A percentile compares a stretch with the other conserved stretches of the same genome.
phyloP scores from a whole-genome alignment of 2,797 vertebrate genomes.

The Monodelphis domestica region DNA sequence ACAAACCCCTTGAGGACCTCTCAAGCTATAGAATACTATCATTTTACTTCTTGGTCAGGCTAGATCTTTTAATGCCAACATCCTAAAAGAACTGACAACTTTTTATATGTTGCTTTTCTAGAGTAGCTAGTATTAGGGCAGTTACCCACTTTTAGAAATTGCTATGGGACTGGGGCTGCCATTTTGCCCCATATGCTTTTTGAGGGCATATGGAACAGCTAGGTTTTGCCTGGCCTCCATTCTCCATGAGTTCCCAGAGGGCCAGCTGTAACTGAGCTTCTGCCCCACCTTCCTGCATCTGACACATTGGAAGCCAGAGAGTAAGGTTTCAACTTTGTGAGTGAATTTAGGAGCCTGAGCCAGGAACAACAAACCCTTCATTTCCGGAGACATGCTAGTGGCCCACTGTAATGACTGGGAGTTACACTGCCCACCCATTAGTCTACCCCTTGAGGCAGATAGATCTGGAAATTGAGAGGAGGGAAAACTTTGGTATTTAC shows the following conservation, averaged over 20 bases:
- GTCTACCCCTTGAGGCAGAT: conserved; percentile 5
- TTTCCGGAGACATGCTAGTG: conserved; percentile 22
- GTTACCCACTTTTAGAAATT: conserved; percentile 37
- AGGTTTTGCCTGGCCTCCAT: conserved; percentile 29
- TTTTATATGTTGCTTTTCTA: conserved; percentile 46
- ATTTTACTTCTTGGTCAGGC: conserved; percentile 4
- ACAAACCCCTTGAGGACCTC: conserved; percentile 5
- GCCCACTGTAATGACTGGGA: not conserved
- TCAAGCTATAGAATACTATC: not conserved
- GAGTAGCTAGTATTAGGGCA: conserved; percentile 22
- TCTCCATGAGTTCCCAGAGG: conserved; percentile 41
- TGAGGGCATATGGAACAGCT: conserved; percentile 21
- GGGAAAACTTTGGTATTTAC: conserved; percentile 18
- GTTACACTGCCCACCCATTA: not conserved
- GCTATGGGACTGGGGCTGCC: conserved; percentile 8
- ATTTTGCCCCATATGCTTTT: conserved; percentile 7
- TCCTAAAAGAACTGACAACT: conserved; percentile 23
- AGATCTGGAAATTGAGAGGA: conserved; percentile 9
- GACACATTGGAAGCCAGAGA: conserved; percentile 35
- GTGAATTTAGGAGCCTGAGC: conserved; percentile 34
- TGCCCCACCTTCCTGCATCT: conserved; percentile 48
- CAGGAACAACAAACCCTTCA: not conserved
- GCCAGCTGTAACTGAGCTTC: conserved; percentile 46
- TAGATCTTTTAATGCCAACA: conserved; percentile 9
- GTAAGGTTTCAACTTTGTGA: conserved; percentile 60